Percentiles rank a stretch among this genome's conserved stretches.
phyloP scores from a whole-genome alignment of 2,888 invertebrate species.

The Cephus spinipes region DNA sequence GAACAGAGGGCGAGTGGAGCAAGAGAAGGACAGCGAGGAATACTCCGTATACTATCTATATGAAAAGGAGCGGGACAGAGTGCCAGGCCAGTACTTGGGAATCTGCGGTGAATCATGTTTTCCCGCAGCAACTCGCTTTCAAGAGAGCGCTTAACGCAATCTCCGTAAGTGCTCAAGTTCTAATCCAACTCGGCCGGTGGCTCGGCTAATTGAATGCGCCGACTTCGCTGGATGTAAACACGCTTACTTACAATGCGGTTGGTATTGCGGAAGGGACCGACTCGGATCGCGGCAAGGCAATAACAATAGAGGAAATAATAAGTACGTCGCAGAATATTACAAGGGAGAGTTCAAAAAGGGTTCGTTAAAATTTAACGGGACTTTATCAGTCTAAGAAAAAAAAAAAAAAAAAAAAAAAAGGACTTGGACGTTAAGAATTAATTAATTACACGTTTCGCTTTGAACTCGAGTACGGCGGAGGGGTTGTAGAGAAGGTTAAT shows the following conservation, averaged over 20 bases:
- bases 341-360: not conserved
- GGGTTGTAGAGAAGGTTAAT: not conserved
- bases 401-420: not conserved
- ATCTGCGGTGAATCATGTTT: constrained; percentile 38
- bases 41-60: not conserved
- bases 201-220: constrained; percentile 39
- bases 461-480: not conserved
- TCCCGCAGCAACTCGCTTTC: constrained; percentile 37
- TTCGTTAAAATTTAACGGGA: no score
- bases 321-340: not conserved
- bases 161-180: constrained; percentile 32
- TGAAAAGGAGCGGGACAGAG: constrained; percentile 13
- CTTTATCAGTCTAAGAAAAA: not conserved
- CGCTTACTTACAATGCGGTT: not conserved
- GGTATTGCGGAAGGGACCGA: not conserved
- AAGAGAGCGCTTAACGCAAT: constrained; percentile 33
- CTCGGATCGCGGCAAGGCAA: not conserved
- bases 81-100: constrained; percentile 20
- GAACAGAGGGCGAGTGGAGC: not conserved
- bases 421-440: not conserved
- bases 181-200: constrained; percentile 41
- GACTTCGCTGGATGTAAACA: constrained; percentile 31
- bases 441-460: not conserved
- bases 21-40: not conserved
- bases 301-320: not conserved